phyloP scores from a whole-genome alignment of 2,113 vertebrate species.

The Tetraodon nigroviridis region DNA sequence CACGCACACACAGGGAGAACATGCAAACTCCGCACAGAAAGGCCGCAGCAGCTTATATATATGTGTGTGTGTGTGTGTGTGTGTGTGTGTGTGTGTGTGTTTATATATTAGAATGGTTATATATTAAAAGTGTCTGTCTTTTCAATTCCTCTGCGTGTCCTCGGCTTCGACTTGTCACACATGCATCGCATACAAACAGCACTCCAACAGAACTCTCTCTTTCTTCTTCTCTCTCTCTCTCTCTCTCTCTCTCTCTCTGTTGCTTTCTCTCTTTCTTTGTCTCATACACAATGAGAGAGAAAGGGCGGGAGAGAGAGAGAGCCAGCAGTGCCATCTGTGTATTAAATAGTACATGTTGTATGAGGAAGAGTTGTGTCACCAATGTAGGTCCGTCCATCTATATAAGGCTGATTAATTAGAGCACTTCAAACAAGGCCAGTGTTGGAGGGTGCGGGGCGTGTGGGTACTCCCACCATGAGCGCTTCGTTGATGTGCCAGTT shows the following conservation, averaged over 20 bases:
- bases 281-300: not conserved
- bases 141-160: constrained; percentile 47
- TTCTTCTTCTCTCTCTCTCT: too few relatives aligned
- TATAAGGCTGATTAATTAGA: constrained; percentile 77
- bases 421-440: constrained; percentile 69
- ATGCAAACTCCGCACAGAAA: too few relatives aligned
- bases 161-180: constrained; percentile 47
- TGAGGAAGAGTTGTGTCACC: constrained; percentile 39
- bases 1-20: too few relatives aligned
- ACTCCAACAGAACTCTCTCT: constrained; percentile 20
- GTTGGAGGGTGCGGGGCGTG: constrained; percentile 1
- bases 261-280: too few relatives aligned
- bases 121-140: constrained; percentile 7
- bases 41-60: too few relatives aligned
- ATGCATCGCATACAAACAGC: constrained; percentile 50
- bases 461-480: constrained; percentile 43
- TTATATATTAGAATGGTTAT: constrained; percentile 23
- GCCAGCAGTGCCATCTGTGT: constrained; percentile 48
- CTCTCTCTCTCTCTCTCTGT: too few relatives aligned
- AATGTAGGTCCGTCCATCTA: constrained; percentile 73
- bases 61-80: too few relatives aligned
- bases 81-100: not conserved
- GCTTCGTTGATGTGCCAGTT: constrained; percentile 64
- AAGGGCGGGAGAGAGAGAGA: not conserved
- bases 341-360: constrained; percentile 44